Conservation (phyloP, 2,888 invertebrate genomes). For the Clepsis dumicolana region DNA sequence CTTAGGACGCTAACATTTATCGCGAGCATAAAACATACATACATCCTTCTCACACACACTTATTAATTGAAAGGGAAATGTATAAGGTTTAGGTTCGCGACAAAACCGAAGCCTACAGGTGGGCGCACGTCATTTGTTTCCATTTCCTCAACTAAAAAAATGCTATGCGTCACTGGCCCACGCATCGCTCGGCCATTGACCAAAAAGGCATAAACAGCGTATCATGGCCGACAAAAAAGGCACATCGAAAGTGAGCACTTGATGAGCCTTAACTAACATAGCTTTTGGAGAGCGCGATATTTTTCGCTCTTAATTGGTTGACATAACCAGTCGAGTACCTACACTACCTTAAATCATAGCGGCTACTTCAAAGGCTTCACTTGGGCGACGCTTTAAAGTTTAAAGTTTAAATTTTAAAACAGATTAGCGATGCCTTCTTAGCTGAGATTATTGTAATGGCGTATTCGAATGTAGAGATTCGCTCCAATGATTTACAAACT, state of each 20-base stretch:
- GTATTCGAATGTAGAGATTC: constrained; percentile 60
- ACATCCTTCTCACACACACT: neutral
- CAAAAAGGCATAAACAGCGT: constrained; percentile 58
- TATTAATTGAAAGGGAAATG: neutral
- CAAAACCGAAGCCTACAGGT: constrained; percentile 21
- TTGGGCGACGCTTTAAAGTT: constrained; percentile 12
- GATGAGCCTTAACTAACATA: constrained; percentile 67
- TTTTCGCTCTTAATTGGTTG: constrained; percentile 81
- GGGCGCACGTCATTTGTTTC: constrained; percentile 37
- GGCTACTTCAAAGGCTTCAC: constrained; percentile 73
- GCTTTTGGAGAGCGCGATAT: constrained; percentile 67
- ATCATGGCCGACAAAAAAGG: constrained; percentile 66
- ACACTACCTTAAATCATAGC: constrained; percentile 66
- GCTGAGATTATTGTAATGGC: constrained; percentile 76
- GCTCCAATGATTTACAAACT: constrained; percentile 63
- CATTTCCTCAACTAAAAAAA: constrained; percentile 40
- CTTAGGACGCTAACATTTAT: too few relatives aligned
- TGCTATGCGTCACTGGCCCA: constrained; percentile 40
- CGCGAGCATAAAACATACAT: neutral
- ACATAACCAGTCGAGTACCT: constrained; percentile 68
- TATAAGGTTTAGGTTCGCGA: neutral
- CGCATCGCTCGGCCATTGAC: constrained; percentile 36
- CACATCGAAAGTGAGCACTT: constrained; percentile 75
- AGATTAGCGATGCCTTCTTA: constrained; percentile 76
- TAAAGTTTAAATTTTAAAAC: constrained; percentile 55